These are phyloP conservation scores for Bufo bufo DNA, from an alignment of 2,113 vertebrate species.

Conservation along the genomic window DNA sequence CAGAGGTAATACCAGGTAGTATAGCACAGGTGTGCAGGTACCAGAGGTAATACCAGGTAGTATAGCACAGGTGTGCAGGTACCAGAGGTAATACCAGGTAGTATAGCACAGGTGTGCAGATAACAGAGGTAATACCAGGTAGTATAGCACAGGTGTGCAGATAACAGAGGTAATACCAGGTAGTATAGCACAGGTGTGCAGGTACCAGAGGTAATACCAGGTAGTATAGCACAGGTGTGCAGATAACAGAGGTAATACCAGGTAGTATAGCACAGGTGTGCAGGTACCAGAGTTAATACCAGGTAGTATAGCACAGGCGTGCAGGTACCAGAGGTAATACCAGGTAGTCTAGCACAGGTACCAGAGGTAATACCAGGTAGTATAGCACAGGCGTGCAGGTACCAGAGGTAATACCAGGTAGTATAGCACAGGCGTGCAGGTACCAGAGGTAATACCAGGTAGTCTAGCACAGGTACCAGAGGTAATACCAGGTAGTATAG, in stretches of 20 bases:
- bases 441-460: background rate
- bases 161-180: no score
- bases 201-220: no score
- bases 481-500: background rate
- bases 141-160: no score
- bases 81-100: background rate
- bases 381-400: no score
- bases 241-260: background rate
- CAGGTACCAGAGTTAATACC: background rate
- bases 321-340: background rate
- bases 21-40: background rate
- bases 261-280: background rate
- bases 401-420: background rate
- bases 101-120: no score
- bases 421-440: background rate
- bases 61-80: background rate
- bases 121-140: no score
- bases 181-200: no score
- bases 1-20: no score
- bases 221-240: no score
- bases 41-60: background rate
- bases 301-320: background rate
- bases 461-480: background rate
- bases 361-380: background rate
- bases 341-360: background rate